Conservation (phyloP, 2,113 vertebrate genomes). For the Barnardius zonarius region DNA sequence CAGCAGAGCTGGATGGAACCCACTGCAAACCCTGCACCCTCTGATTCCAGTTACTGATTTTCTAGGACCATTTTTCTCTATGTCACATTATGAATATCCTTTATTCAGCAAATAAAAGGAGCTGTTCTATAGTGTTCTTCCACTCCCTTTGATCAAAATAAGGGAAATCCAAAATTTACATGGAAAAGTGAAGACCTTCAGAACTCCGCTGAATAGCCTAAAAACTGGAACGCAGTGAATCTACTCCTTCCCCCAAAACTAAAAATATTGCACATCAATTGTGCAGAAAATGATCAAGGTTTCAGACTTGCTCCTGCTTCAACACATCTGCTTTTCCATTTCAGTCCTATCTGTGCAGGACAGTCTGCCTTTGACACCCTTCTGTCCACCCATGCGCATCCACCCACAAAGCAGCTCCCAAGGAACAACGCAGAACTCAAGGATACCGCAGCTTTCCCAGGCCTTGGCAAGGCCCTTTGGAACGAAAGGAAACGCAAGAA, state of each 20-base stretch:
- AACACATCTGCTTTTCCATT: not conserved
- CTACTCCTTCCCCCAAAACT: not conserved
- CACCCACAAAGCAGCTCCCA: not conserved
- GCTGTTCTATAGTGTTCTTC: not conserved
- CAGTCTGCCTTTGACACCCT: not conserved
- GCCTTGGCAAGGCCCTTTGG: not conserved
- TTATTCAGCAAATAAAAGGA: not conserved
- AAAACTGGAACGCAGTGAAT: not conserved
- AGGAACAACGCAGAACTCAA: not conserved
- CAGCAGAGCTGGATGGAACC: not conserved
- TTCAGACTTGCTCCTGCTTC: not conserved
- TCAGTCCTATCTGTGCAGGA: not conserved
- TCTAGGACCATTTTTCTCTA: not conserved
- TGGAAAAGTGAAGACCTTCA: not conserved
- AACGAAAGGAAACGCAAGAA: conserved; percentile 25
- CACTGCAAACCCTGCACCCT: not conserved
- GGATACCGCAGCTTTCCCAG: not conserved
- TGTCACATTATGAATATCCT: not conserved
- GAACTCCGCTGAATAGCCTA: not conserved
- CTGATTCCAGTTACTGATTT: not conserved
- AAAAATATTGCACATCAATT: not conserved
- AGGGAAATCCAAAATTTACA: not conserved
- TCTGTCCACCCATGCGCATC: not conserved
- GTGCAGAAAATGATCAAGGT: not conserved
- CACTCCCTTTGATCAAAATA: not conserved